A percentile compares a stretch with the other conserved stretches of the same genome.
Evolutionary conservation across 2,113 vertebrate genomes (phyloP).

Genomic region (Callipepla squamata): DNA sequence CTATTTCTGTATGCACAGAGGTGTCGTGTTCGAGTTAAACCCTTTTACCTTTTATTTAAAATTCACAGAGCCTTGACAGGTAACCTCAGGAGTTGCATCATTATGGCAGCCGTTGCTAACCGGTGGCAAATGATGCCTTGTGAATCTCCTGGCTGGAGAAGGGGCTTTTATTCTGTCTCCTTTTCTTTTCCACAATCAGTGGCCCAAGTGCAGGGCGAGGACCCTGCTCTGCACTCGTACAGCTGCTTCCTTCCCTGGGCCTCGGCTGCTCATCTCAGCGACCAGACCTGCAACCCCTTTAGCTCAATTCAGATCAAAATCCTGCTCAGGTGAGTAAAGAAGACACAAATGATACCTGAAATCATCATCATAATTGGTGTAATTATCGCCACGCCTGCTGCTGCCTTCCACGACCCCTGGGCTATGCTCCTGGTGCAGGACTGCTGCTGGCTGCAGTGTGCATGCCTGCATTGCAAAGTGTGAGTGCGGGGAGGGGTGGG

Average conservation of each 20-base stretch:
- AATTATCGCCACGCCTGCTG: background rate
- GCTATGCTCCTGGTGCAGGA: background rate
- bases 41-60: slow-evolving; percentile 45
- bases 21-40: background rate
- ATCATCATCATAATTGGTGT: too few relatives aligned
- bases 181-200: background rate
- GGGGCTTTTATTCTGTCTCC: background rate
- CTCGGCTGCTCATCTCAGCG: fast-evolving
- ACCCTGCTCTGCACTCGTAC: background rate
- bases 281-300: background rate
- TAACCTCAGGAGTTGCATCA: background rate
- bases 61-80: background rate
- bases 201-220: background rate
- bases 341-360: too few relatives aligned
- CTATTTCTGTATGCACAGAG: background rate
- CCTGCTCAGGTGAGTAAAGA: background rate
- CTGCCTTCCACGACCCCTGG: background rate
- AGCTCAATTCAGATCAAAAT: too few relatives aligned
- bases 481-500: background rate
- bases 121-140: background rate
- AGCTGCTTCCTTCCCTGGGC: background rate
- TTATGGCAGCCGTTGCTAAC: background rate
- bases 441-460: fast-evolving
- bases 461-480: background rate
- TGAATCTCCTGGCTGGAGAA: background rate